A percentile compares a stretch with the other conserved stretches of the same genome.
Evolutionary conservation across 1,140 invertebrate genomes (phyloP).

Genomic region (Saccostrea echinata): DNA sequence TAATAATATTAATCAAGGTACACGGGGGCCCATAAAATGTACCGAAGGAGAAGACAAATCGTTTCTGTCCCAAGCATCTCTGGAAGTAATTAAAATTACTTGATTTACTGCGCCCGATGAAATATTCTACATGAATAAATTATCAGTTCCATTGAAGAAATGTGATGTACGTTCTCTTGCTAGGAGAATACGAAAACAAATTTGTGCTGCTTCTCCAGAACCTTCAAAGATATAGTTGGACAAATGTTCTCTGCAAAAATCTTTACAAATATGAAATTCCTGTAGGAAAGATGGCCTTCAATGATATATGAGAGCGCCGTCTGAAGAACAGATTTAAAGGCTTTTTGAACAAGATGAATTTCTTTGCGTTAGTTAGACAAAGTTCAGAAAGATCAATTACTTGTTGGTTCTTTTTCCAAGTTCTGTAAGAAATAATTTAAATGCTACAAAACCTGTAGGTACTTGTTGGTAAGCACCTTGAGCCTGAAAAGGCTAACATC

Average conservation of each 20-base stretch:
- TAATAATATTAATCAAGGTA: constrained; percentile 31
- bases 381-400: constrained; percentile 25
- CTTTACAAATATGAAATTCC: constrained; percentile 37
- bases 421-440: neutral
- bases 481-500: neutral
- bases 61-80: constrained; percentile 9
- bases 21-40: constrained; percentile 10
- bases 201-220: constrained; percentile 13
- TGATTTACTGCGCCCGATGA: constrained; percentile 33
- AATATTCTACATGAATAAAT: constrained; percentile 28
- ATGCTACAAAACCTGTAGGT: constrained; percentile 18
- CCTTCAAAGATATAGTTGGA: constrained; percentile 27
- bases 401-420: constrained; percentile 5
- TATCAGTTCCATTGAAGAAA: constrained; percentile 29
- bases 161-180: neutral
- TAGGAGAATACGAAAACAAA: constrained; percentile 32
- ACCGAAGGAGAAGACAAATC: neutral
- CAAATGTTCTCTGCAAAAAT: constrained; percentile 39
- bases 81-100: constrained; percentile 38
- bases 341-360: constrained; percentile 33
- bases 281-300: constrained; percentile 18
- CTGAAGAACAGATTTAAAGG: constrained; percentile 30
- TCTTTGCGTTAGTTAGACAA: constrained; percentile 28
- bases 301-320: constrained; percentile 20
- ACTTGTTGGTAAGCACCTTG: constrained; percentile 15